A percentile compares a stretch with the other conserved stretches of the same genome.
phyloP scores from a whole-genome alignment of 1,140 invertebrate genomes.

The Onthophagus taurus region DNA sequence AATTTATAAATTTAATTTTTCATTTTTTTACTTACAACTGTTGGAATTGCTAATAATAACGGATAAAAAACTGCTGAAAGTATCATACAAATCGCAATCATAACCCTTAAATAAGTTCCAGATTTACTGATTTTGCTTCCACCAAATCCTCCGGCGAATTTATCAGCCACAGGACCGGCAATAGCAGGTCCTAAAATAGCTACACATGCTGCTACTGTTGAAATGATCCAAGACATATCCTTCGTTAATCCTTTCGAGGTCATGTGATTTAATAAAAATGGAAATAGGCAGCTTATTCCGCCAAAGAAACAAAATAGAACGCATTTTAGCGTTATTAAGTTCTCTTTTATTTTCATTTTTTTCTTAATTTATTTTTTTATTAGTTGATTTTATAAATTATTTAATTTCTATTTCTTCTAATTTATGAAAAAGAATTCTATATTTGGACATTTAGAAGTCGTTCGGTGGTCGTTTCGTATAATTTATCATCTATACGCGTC shows the following conservation, averaged over 20 bases:
- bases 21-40: slow-evolving; percentile 40
- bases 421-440: no score
- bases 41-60: slow-evolving; percentile 53
- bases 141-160: slow-evolving; percentile 42
- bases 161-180: slow-evolving; percentile 58
- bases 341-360: slow-evolving; percentile 25
- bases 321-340: slow-evolving; percentile 44
- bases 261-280: slow-evolving; percentile 68
- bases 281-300: slow-evolving; percentile 60
- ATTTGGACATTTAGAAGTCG: no score
- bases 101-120: slow-evolving; percentile 48
- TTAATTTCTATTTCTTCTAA: no score
- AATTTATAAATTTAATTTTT: neutral
- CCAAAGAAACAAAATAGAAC: slow-evolving; percentile 46
- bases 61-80: slow-evolving; percentile 57
- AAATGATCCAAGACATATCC: slow-evolving; percentile 60
- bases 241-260: slow-evolving; percentile 54
- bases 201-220: slow-evolving; percentile 60
- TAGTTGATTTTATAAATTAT: no score
- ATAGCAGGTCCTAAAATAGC: slow-evolving; percentile 59
- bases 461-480: no score
- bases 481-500: no score
- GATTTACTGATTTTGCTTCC: slow-evolving; percentile 33
- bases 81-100: slow-evolving; percentile 57
- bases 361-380: no score